Percentiles rank a stretch among this genome's conserved stretches.
phyloP scores from a whole-genome alignment of 2,113 vertebrate species.

The Bombycilla garrulus region DNA sequence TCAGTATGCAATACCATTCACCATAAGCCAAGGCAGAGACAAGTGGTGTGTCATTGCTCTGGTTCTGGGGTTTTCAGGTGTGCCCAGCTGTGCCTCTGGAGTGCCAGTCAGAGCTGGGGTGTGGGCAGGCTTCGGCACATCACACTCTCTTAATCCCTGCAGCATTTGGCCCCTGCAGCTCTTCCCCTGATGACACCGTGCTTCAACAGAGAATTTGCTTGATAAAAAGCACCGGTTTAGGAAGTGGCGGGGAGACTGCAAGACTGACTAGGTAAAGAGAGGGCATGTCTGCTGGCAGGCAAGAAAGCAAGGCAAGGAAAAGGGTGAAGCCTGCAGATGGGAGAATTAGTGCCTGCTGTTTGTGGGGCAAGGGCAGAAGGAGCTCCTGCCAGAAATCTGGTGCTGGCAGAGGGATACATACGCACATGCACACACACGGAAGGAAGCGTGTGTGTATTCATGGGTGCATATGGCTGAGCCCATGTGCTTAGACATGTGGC shows the following conservation, averaged over 20 bases:
- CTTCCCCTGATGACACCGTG: neutral
- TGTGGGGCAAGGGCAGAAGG: slow-evolving; percentile 47
- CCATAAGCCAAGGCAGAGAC: neutral
- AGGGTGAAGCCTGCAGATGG: slow-evolving; percentile 56
- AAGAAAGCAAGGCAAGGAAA: slow-evolving; percentile 40
- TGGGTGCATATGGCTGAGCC: slow-evolving; percentile 29
- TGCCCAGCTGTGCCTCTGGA: neutral
- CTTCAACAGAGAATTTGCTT: neutral
- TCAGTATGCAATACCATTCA: neutral
- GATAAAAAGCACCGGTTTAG: neutral
- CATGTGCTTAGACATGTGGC: slow-evolving; percentile 42
- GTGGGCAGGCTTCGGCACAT: neutral
- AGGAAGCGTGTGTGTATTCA: neutral
- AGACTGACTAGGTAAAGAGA: slow-evolving; percentile 21
- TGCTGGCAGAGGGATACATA: slow-evolving; percentile 31
- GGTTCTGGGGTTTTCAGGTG: neutral
- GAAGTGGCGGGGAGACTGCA: neutral
- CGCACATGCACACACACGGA: neutral
- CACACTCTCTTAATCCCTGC: neutral
- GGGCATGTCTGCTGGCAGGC: slow-evolving; percentile 41
- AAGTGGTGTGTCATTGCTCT: rapidly evolving
- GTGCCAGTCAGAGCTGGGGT: neutral
- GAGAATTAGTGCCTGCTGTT: slow-evolving; percentile 58
- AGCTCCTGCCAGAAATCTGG: slow-evolving; percentile 58
- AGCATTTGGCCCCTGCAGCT: neutral